Conservation (phyloP, 1,140 invertebrate species). For the Antheraea pernyi region DNA sequence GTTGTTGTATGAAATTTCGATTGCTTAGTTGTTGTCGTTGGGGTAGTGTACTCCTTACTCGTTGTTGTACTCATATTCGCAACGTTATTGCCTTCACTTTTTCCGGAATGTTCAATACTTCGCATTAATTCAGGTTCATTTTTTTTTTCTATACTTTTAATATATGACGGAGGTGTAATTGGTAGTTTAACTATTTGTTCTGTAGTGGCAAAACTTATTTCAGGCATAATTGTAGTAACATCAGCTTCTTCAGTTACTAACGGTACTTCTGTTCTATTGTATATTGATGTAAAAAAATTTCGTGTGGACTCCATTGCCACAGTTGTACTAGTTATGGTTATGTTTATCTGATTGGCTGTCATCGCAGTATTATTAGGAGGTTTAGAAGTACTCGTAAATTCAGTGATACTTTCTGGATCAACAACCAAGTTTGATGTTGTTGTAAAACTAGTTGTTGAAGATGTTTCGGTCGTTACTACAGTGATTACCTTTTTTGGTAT, state of each 20-base stretch:
- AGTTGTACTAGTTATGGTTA: not conserved
- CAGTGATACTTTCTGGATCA: not conserved
- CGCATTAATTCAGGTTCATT: not conserved
- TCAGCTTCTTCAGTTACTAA: not conserved
- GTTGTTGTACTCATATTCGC: not conserved
- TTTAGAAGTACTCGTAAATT: not conserved
- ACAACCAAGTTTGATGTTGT: not conserved
- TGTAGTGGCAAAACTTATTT: not conserved
- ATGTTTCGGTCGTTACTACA: not conserved
- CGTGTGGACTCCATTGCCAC: not conserved
- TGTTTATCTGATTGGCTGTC: not conserved
- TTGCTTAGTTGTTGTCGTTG: not conserved
- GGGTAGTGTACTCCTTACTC: not conserved
- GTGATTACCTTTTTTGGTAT: constrained; percentile 8
- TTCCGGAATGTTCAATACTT: not conserved
- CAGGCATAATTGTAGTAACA: not conserved
- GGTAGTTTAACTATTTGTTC: not conserved
- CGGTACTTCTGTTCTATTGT: not conserved
- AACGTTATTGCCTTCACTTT: not conserved
- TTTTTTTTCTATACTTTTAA: not conserved
- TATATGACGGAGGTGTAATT: not conserved
- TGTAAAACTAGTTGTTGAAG: not conserved
- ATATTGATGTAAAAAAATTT: not conserved
- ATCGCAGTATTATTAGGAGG: not conserved
- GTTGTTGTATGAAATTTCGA: not conserved